Base-by-base conservation (phyloP, 2,113 vertebrate genomes). In the Oxyura jamaicensis region DNA sequence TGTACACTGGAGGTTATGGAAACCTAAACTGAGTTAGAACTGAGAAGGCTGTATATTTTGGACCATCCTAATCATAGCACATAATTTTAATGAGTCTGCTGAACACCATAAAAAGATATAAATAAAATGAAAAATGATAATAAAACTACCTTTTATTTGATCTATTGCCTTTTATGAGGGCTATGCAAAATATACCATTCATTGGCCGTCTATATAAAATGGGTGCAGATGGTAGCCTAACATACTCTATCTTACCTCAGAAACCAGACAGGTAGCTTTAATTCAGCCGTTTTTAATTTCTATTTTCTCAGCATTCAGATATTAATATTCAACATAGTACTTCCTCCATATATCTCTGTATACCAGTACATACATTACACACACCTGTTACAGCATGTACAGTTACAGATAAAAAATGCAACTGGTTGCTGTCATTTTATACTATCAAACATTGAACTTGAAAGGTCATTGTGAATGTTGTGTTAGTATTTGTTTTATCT, bases 141-240 rank as follows among this genome's bases (percentile, higher is more conserved):
- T 11, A 74, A 23, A 46, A 74, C 28, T 74, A 48, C 11, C 65
- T 65, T 81, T 81, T 69, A 83, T 91, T 74, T 28, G 41, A 28
- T 80, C 77, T 86, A 72, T 26, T 93, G 46, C 15, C 80, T 88
- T 92, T 81, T 80, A 83, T 74, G 56, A 88, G 46, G 42, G 71
- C 55, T 66, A 36, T 16, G 55, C 31, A 86, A 96, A 83, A 59
- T 6, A 48, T 10, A 74, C n/a, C 9, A 71, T 78, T 90, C 80
- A 42, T 80, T 84, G 35, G 52, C 74, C 69, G 81, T 68, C 80
- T 86, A 58, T 91, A 81, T 17, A 14, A 52, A 69, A 13, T 23
- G 29, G 77, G 74, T 44, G 72, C 55, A 91, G 89, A 77, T 39
- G 65, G 80, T 2, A 77, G 68, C 28, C 76, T 91, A 66, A 77